phyloP scores from a whole-genome alignment of 2,113 vertebrate species.

The Caretta caretta region DNA sequence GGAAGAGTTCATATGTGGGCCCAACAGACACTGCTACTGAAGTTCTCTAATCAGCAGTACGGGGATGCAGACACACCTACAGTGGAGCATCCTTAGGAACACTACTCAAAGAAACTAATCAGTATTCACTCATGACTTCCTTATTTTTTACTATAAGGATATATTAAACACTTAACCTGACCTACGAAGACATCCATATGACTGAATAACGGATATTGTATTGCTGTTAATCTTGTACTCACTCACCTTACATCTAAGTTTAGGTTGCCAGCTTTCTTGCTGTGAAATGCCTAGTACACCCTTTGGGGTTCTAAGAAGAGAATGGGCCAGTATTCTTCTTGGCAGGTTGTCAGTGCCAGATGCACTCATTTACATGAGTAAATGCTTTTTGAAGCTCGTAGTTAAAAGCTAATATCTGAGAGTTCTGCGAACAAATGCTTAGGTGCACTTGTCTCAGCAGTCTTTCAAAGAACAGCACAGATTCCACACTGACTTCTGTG shows the following conservation, averaged over 20 bases:
- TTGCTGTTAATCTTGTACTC: background rate
- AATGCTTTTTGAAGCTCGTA: background rate
- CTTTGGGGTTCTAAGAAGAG: background rate
- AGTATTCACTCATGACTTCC: background rate
- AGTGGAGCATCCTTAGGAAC: too few species aligned
- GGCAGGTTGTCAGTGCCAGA: background rate
- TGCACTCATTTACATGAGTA: background rate
- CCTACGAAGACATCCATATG: background rate
- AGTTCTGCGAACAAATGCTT: background rate
- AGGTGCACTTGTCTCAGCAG: background rate
- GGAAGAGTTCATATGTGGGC: too few species aligned
- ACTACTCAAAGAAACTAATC: background rate
- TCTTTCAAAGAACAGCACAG: background rate
- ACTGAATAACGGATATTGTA: background rate
- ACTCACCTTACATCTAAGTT: background rate
- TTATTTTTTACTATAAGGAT: background rate
- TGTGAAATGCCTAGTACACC: background rate
- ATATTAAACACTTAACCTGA: background rate
- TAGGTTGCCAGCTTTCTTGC: background rate
- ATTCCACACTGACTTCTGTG: background rate
- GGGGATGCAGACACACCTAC: too few species aligned
- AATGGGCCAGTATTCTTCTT: background rate
- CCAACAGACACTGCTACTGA: too few species aligned
- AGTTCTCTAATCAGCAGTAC: too few species aligned
- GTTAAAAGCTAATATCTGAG: background rate